phyloP scores from a whole-genome alignment of 2,888 invertebrate species.

The Geotrupes spiniger region DNA sequence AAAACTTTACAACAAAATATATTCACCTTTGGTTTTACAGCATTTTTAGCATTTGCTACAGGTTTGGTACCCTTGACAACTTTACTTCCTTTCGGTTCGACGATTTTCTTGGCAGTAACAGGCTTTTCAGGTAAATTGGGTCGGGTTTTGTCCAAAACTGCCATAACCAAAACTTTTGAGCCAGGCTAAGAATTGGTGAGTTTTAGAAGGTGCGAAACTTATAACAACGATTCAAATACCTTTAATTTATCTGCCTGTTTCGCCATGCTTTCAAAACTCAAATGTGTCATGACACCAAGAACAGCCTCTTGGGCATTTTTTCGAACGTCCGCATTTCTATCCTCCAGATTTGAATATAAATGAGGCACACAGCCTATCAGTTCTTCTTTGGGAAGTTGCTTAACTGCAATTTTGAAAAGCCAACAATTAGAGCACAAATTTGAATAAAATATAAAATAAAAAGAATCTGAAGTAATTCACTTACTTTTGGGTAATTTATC shows the following conservation, averaged over 20 bases:
- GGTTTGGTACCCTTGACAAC: conserved; percentile 58
- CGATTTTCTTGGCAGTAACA: conserved; percentile 62
- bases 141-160: conserved; percentile 79
- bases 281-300: conserved; percentile 88
- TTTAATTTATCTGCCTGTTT: conserved; percentile 76
- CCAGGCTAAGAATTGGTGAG: conserved; percentile 56
- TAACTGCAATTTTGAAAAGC: conserved; percentile 63
- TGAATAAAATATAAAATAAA: not conserved
- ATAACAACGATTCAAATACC: conserved; percentile 48
- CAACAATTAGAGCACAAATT: not conserved
- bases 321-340: conserved; percentile 87
- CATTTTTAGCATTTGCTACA: conserved; percentile 53
- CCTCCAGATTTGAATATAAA: conserved; percentile 81
- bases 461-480: conserved; percentile 23
- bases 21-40: conserved; percentile 57
- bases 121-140: conserved; percentile 83
- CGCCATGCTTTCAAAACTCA: conserved; percentile 78
- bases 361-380: conserved; percentile 71
- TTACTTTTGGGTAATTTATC: conserved; percentile 73
- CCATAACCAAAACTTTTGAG: conserved; percentile 72
- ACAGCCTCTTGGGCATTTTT: conserved; percentile 88
- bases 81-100: conserved; percentile 50
- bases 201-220: conserved; percentile 10
- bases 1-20: too few species aligned
- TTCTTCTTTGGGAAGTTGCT: conserved; percentile 79